phyloP scores from a whole-genome alignment of 2,797 vertebrate species.

The Alectoris magna region DNA sequence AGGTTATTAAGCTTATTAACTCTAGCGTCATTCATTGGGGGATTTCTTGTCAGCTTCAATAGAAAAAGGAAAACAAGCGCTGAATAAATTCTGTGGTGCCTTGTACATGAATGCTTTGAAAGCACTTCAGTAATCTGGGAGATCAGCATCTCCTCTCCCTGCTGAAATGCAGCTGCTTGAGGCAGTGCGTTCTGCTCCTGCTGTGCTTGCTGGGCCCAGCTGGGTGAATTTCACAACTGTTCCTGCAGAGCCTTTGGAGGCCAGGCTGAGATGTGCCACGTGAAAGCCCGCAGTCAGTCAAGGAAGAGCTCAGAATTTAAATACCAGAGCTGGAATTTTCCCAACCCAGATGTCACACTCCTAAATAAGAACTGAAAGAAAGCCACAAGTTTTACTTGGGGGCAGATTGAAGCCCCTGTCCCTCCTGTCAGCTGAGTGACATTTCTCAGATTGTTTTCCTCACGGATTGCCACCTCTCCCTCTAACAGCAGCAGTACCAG shows the following conservation, averaged over 20 bases:
- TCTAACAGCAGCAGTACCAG: neutral
- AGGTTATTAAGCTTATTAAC: constrained; percentile 68
- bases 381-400: neutral
- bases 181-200: neutral
- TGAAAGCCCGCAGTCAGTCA: neutral
- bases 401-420: neutral
- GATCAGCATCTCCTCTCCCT: constrained; percentile 27
- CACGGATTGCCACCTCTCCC: neutral
- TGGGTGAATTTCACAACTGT: constrained; percentile 11
- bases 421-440: neutral
- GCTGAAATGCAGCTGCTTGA: constrained; percentile 40
- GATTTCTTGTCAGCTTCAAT: constrained; percentile 69
- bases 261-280: neutral
- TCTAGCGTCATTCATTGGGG: constrained; percentile 6
- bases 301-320: neutral
- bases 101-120: constrained; percentile 44
- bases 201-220: neutral
- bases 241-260: neutral
- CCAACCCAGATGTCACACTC: neutral
- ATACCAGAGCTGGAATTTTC: neutral
- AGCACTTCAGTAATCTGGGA: constrained; percentile 49
- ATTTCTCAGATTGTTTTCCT: constrained; percentile 31
- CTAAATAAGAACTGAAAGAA: neutral
- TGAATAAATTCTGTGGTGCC: constrained; percentile 37
- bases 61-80: constrained; percentile 37